These are phyloP conservation scores for Mesochorus sp. DNA, from an alignment of 2,888 invertebrate genomes.

Conservation along the genomic window DNA sequence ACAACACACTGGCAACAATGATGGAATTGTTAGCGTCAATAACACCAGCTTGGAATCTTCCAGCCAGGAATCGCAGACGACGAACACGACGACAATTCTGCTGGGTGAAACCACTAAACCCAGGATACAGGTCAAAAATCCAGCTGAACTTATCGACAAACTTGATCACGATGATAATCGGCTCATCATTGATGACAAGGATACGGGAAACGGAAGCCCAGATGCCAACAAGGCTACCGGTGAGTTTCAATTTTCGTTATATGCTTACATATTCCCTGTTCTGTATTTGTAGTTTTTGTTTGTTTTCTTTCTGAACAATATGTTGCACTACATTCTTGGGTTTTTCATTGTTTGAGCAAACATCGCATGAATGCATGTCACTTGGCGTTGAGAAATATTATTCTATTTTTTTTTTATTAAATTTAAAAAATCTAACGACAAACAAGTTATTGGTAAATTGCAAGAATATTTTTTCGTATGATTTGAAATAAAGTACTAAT, in stretches of 20 bases:
- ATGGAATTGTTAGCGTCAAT: conserved; percentile 42
- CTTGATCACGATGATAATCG: conserved; percentile 70
- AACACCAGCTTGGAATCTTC: conserved; percentile 22
- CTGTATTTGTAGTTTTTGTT: conserved; percentile 39
- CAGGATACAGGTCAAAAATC: conserved; percentile 79
- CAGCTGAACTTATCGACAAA: conserved; percentile 79
- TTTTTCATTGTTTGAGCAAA: conserved; percentile 20
- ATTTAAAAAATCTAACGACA: too few species aligned
- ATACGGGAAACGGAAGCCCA: conserved; percentile 73
- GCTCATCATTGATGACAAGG: conserved; percentile 75
- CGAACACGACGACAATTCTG: conserved; percentile 12
- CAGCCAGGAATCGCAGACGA: conserved; percentile 69
- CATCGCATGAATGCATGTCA: conserved; percentile 53
- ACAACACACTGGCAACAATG: conserved; percentile 83
- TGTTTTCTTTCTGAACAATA: conserved; percentile 37
- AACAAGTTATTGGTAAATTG: too few species aligned
- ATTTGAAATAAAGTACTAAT: too few species aligned
- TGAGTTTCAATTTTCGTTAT: conserved; percentile 69
- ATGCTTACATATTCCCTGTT: conserved; percentile 57
- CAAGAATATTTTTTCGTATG: neutral
- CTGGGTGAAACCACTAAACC: conserved; percentile 73
- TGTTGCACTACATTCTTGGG: conserved; percentile 60
- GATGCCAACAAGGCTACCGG: conserved; percentile 79
- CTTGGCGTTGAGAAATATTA: neutral
- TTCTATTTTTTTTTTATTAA: too few species aligned